A percentile compares a stretch with the other conserved stretches of the same genome.
phyloP scores from a whole-genome alignment of 2,797 vertebrate genomes.

The Enoplosus armatus region DNA sequence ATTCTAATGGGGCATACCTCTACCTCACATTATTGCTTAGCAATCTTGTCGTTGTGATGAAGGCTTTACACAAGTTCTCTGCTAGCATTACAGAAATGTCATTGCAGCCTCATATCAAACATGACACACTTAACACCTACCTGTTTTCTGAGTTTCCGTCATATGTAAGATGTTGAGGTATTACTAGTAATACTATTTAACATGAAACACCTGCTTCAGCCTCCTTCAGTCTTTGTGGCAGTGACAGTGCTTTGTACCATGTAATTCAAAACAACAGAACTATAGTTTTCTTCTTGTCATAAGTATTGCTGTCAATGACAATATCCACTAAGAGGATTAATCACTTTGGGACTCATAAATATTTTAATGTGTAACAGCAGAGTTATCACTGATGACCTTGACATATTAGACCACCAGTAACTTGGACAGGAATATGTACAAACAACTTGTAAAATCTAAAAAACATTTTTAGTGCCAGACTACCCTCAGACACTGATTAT shows the following conservation, averaged over 20 bases:
- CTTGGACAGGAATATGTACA: slow-evolving; percentile 20
- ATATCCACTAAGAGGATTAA: not conserved
- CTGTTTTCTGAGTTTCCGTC: not conserved
- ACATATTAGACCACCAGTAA: not conserved
- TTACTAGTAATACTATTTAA: not conserved
- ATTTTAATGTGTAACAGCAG: not conserved
- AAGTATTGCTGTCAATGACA: not conserved
- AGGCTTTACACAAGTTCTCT: not conserved
- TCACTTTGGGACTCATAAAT: not conserved
- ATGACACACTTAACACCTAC: not conserved
- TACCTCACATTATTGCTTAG: not conserved
- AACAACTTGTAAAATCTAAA: slow-evolving; percentile 18
- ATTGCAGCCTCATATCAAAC: not conserved
- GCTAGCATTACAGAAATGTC: not conserved
- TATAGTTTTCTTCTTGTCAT: not conserved
- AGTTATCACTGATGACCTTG: not conserved
- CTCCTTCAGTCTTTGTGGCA: not conserved
- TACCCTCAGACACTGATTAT: slow-evolving; percentile 53
- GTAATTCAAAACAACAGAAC: not conserved
- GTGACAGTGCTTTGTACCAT: not conserved
- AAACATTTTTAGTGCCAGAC: slow-evolving; percentile 26
- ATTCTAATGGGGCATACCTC: too few relatives aligned
- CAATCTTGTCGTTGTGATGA: not conserved
- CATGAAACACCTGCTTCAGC: not conserved
- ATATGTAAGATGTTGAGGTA: not conserved